These are phyloP conservation scores for Tetrao urogallus DNA, from an alignment of 2,113 vertebrate genomes.

Conservation along the genomic window DNA sequence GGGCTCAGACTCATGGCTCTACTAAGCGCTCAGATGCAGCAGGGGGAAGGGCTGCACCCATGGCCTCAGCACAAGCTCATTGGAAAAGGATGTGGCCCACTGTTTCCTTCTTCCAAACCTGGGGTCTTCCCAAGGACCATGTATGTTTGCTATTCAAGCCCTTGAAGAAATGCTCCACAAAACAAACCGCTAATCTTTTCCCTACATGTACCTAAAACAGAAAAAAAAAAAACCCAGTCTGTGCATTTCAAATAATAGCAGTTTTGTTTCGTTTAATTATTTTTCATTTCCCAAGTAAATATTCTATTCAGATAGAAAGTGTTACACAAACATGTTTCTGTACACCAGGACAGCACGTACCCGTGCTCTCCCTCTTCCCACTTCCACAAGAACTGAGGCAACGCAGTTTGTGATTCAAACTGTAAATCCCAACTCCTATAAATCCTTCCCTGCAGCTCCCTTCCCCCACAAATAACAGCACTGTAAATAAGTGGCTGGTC, in stretches of 20 bases:
- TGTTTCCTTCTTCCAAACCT: accelerated
- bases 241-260: background rate
- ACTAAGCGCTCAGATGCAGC: background rate
- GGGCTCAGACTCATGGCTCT: background rate
- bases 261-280: background rate
- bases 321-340: conserved; percentile 25
- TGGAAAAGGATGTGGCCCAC: background rate
- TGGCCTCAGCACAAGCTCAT: background rate
- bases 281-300: conserved; percentile 18
- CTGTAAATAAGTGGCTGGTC: conserved; percentile 40
- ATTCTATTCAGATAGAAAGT: conserved; percentile 33
- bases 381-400: background rate
- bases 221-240: background rate
- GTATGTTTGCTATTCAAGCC: background rate
- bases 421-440: conserved; percentile 7
- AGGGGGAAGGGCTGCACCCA: accelerated
- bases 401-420: background rate
- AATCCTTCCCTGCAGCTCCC: background rate
- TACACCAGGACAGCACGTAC: background rate
- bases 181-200: background rate
- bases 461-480: background rate
- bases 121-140: background rate
- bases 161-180: background rate
- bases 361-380: conserved; percentile 5
- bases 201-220: accelerated